Percentiles rank a stretch among this genome's conserved stretches.
These are phyloP conservation scores for Sebastes nivosus DNA, from an alignment of 2,797 vertebrate genomes.

Conservation along the genomic window DNA sequence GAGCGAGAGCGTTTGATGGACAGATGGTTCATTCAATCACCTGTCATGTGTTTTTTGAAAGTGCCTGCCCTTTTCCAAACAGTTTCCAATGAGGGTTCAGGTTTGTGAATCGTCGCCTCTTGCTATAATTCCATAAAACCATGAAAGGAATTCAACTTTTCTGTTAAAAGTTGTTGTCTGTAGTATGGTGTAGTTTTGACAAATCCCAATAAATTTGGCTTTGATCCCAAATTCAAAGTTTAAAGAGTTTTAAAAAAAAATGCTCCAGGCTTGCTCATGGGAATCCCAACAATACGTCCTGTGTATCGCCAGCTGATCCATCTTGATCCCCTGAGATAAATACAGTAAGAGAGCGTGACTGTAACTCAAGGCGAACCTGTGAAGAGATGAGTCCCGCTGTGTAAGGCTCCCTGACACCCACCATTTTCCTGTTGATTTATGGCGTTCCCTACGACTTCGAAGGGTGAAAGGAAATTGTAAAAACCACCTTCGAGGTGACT, in stretches of 20 bases:
- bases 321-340: slow-evolving; percentile 57
- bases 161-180: neutral
- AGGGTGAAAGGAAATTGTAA: slow-evolving; percentile 62
- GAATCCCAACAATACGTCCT: slow-evolving; percentile 30
- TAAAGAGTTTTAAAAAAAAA: neutral
- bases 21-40: too few relatives aligned
- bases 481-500: slow-evolving; percentile 51
- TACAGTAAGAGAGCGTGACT: slow-evolving; percentile 43
- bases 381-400: slow-evolving; percentile 46
- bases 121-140: neutral
- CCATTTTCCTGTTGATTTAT: slow-evolving; percentile 66
- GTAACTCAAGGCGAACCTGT: slow-evolving; percentile 49
- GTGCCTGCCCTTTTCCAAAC: too few relatives aligned
- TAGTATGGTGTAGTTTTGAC: neutral
- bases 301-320: slow-evolving; percentile 43
- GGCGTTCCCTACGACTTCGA: slow-evolving; percentile 13
- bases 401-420: slow-evolving; percentile 47
- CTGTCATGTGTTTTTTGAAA: too few relatives aligned
- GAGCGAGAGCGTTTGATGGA: too few relatives aligned
- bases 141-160: neutral
- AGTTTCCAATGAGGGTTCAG: too few relatives aligned
- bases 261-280: neutral
- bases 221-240: slow-evolving; percentile 23
- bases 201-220: slow-evolving; percentile 4
- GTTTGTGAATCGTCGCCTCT: neutral